A percentile compares a stretch with the other conserved stretches of the same genome.
Evolutionary conservation across 1,140 invertebrate genomes (phyloP).

Genomic region (Euwallacea fornicatus): DNA sequence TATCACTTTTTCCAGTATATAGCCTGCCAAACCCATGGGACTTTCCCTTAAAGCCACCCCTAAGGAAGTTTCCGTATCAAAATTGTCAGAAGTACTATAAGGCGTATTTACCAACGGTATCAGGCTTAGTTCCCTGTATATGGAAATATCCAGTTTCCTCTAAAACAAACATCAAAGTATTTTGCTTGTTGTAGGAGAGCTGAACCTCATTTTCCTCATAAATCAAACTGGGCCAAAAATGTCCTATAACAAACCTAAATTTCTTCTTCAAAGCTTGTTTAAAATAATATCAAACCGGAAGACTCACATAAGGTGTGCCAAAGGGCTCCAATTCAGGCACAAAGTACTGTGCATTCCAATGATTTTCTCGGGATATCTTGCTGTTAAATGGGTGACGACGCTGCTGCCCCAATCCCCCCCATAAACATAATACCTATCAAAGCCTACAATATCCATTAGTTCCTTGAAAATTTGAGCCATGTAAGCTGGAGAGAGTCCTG

Average conservation of each 20-base stretch:
- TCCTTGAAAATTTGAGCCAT: constrained; percentile 75
- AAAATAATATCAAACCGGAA: not conserved
- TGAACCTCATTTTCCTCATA: constrained; percentile 46
- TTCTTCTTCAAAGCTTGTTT: too few species aligned
- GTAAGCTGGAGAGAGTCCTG: constrained; percentile 65
- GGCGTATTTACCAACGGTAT: constrained; percentile 74
- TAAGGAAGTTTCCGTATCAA: constrained; percentile 44
- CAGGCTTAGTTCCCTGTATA: constrained; percentile 86
- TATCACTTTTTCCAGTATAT: constrained; percentile 86
- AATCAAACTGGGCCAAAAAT: not conserved
- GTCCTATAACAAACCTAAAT: not conserved
- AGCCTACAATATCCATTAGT: constrained; percentile 79
- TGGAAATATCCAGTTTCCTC: constrained; percentile 80
- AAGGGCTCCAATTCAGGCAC: constrained; percentile 49
- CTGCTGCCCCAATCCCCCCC: constrained; percentile 23
- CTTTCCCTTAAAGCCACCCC: constrained; percentile 66
- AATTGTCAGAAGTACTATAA: not conserved
- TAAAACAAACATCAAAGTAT: constrained; percentile 60
- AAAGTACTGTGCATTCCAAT: constrained; percentile 70
- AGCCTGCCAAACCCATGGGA: constrained; percentile 76
- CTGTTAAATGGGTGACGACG: constrained; percentile 57
- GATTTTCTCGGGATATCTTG: constrained; percentile 70
- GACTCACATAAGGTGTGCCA: not conserved
- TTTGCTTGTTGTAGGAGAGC: constrained; percentile 62
- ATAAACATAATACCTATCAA: constrained; percentile 76